Evolutionary conservation across 2,113 vertebrate genomes (phyloP), one percentile per base, ranked within the genome.

Genomic region (Chitala chitala): DNA sequence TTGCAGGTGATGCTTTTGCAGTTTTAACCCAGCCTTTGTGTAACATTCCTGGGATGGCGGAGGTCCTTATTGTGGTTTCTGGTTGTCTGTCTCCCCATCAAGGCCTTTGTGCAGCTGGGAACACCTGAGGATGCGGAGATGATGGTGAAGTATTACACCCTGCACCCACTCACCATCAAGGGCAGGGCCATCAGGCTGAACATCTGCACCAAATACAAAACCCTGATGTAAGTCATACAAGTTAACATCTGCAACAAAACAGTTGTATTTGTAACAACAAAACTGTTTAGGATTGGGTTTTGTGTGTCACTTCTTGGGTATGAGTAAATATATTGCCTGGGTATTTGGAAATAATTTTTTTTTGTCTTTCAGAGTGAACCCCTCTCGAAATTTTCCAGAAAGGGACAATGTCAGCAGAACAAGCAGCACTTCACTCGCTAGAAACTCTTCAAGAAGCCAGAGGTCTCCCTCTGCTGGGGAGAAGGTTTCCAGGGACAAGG

Each of bases 101-200:
- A 98, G 96, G 96, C 94, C 0, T 98, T 98, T 76, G 90, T 98
- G 54, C 95, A 98, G 86, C 91, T 98, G 91, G 90, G 91, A 0
- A 92, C 89, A 2, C 89, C 93, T 0, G 91, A 94, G 69, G 96
- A 98, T 77, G 95, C 96, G 10, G 91, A 96, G 80, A 95, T 94
- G 87, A 89, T 94, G 81, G 96, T 96, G 0, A 96, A 98, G 53
- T 98, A 98, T 79, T 98, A 97, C 20, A 96, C 85, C 33, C 82
- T 93, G 64, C 92, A 93, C 74, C 92, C 93, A 0, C 86, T 91
- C 31, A 82, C 74, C 66, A 85, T 92, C 75, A 82, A 44, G 24
- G 87, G 84, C 2, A 46, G 85, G 51, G 53, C 26, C 1, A 79
- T 92, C 72, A 84, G 81, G 36, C 83, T 91, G 64, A 90, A 92